Percentiles rank a stretch among this genome's conserved stretches.
Conservation (phyloP, 2,888 invertebrate genomes). For the Zaprionus obscuricornis region DNA sequence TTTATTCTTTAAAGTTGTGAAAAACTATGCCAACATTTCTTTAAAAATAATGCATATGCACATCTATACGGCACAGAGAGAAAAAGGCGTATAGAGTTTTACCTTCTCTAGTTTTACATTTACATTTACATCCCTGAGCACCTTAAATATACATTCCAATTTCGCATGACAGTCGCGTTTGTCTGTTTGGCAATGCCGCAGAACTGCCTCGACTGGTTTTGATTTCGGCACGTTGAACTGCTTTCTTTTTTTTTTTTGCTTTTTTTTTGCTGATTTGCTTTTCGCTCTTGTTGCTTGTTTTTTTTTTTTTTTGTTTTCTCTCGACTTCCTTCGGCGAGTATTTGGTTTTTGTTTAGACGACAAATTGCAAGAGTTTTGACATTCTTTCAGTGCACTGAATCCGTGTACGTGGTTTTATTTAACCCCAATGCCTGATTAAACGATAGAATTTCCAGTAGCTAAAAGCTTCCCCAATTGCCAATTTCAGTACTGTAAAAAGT, state of each 20-base stretch:
- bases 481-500: no score
- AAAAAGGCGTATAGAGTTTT: not conserved
- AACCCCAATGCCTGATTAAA: conserved; percentile 55
- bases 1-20: no score
- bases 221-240: conserved; percentile 49
- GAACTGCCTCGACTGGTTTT: conserved; percentile 35
- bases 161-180: conserved; percentile 56
- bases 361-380: conserved; percentile 64
- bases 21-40: no score
- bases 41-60: no score
- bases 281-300: conserved; percentile 40
- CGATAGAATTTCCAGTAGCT: conserved; percentile 2
- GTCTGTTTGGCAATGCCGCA: conserved; percentile 44
- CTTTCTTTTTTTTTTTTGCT: conserved; percentile 1
- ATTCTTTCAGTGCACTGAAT: conserved; percentile 49
- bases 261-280: conserved; percentile 55
- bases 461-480: no score
- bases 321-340: conserved; percentile 23
- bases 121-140: not conserved
- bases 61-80: no score
- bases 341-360: conserved; percentile 62
- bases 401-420: conserved; percentile 47
- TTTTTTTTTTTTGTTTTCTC: conserved; percentile 4
- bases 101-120: not conserved
- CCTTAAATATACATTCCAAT: conserved; percentile 30